Conservation (phyloP, 2,888 invertebrate species). For the Atethmia centrago region DNA sequence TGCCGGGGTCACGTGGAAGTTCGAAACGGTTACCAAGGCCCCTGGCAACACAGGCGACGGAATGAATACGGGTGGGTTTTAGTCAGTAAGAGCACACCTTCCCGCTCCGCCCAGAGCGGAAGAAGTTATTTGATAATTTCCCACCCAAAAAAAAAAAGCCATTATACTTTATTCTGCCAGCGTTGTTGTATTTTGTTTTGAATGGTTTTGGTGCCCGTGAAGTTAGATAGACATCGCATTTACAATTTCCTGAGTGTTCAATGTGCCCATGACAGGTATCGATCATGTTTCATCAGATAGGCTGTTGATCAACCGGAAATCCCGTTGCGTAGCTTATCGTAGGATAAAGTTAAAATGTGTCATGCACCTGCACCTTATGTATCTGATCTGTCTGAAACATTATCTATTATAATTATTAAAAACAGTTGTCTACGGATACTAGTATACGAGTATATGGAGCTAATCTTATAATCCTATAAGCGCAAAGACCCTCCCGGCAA, state of each 20-base stretch:
- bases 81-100: too few species aligned
- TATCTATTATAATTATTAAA: neutral
- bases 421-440: neutral
- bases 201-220: neutral
- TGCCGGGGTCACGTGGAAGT: too few species aligned
- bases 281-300: too few species aligned
- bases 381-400: neutral
- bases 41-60: too few species aligned
- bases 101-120: too few species aligned
- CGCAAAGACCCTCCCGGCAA: slow-evolving; percentile 18
- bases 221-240: neutral
- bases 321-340: neutral
- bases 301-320: neutral
- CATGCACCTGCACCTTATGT: neutral
- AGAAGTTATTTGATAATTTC: too few species aligned
- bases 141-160: too few species aligned
- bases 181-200: neutral
- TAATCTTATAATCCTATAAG: slow-evolving; percentile 23
- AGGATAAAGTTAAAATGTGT: neutral
- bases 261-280: neutral
- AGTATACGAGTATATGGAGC: too few species aligned
- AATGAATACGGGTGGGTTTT: too few species aligned
- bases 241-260: too few species aligned
- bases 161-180: neutral
- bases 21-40: too few species aligned